These are phyloP conservation scores for Lepus townsendii DNA, from an alignment of 2,797 vertebrate species.

Conservation along the genomic window DNA sequence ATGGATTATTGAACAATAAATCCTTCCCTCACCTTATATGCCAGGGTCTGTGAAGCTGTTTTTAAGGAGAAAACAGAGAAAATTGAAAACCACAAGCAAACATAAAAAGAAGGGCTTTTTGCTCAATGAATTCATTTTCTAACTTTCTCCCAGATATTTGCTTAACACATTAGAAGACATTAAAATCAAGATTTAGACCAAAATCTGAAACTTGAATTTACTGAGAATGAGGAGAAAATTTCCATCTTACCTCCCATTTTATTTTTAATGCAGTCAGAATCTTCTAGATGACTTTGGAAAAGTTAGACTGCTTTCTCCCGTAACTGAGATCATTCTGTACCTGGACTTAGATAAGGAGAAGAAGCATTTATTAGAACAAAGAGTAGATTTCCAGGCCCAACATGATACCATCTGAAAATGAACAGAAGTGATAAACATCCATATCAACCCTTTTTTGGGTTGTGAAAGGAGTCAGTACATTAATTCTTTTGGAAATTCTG, in stretches of 20 bases:
- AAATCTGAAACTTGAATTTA: neutral
- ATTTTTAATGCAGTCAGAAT: neutral
- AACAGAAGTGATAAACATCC: neutral
- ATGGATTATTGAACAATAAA: constrained; percentile 1
- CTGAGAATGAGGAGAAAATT: constrained; percentile 13
- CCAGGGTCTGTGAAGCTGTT: neutral
- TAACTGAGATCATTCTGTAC: neutral
- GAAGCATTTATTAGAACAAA: neutral
- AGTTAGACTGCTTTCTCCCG: neutral
- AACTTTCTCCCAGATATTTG: neutral
- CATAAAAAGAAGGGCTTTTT: neutral
- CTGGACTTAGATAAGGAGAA: neutral
- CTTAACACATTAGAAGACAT: neutral
- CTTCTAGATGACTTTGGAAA: neutral
- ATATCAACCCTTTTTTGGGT: neutral
- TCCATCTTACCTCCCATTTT: constrained; percentile 39
- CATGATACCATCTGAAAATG: neutral
- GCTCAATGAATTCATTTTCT: neutral
- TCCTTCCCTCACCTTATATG: neutral
- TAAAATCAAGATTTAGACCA: constrained; percentile 1
- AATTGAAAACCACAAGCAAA: neutral
- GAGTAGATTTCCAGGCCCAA: neutral
- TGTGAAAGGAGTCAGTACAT: neutral
- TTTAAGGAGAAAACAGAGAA: neutral
- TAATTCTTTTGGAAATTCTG: neutral